Evolutionary conservation across 2,113 vertebrate species (phyloP).

Genomic region (Alouatta palliata): DNA sequence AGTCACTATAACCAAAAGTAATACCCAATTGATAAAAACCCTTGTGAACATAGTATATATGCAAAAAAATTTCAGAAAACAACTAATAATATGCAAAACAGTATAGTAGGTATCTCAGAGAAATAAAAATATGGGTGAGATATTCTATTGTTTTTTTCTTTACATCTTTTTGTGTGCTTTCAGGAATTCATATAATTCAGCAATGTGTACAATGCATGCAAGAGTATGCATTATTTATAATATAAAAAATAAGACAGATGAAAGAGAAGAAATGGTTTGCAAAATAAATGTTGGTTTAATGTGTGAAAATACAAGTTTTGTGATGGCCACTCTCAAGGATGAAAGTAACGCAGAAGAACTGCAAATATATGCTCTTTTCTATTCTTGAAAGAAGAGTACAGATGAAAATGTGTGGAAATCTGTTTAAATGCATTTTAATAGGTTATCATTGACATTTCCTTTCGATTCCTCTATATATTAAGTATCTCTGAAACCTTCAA

Average conservation of each 20-base stretch:
- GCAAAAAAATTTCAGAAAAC: background rate
- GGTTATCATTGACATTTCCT: background rate
- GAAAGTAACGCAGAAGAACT: slow-evolving; percentile 8
- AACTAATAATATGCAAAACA: background rate
- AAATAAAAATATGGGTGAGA: background rate
- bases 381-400: background rate
- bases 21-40: background rate
- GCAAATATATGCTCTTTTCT: background rate
- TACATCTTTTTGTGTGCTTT: background rate
- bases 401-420: background rate
- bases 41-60: background rate
- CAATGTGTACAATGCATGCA: background rate
- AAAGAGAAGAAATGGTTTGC: background rate
- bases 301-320: background rate
- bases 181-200: background rate
- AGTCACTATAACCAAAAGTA: slow-evolving; percentile 11
- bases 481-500: background rate
- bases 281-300: background rate
- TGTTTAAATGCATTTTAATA: background rate
- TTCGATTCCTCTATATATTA: background rate
- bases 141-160: background rate
- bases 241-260: background rate
- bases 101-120: fast-evolving
- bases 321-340: background rate
- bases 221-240: background rate